Conservation (phyloP, 2,797 vertebrate species). For the Mormyrus hasselquistii region DNA sequence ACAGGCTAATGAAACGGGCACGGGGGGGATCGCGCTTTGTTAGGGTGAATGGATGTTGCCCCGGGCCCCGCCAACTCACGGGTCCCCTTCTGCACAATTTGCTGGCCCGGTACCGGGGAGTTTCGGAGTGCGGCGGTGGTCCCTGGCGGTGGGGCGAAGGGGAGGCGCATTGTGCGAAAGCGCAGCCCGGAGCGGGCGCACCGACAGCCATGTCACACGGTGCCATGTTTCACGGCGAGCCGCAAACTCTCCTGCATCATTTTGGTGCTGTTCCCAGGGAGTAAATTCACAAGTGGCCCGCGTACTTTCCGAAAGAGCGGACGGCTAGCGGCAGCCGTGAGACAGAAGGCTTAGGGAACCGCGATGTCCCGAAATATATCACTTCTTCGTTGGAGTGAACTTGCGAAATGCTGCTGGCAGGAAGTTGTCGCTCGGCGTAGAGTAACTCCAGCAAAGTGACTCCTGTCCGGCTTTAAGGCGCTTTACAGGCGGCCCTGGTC, state of each 20-base stretch:
- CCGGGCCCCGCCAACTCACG: slow-evolving; percentile 2
- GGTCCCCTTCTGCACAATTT: slow-evolving; percentile 6
- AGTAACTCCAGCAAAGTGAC: slow-evolving; percentile 11
- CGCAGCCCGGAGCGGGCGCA: slow-evolving; percentile 8
- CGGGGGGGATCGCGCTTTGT: slow-evolving; percentile 21
- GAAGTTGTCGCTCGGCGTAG: slow-evolving; percentile 37
- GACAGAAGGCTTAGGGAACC: slow-evolving; percentile 13
- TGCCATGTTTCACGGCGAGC: slow-evolving; percentile 18
- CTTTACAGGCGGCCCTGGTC: not conserved
- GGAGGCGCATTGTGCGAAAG: not conserved
- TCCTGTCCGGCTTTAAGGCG: not conserved
- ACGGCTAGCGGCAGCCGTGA: not conserved
- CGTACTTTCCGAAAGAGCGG: not conserved
- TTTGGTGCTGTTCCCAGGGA: not conserved
- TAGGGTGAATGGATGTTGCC: slow-evolving; percentile 23
- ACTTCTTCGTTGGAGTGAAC: slow-evolving; percentile 29
- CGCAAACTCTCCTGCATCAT: slow-evolving; percentile 7
- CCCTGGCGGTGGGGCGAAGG: not conserved
- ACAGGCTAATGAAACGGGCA: slow-evolving; percentile 13
- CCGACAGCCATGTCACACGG: slow-evolving; percentile 19
- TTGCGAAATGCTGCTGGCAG: slow-evolving; percentile 41
- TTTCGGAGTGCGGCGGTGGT: not conserved
- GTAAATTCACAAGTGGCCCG: not conserved
- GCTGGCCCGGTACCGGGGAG: not conserved
- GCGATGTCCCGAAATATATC: slow-evolving; percentile 26